Conservation (phyloP, 2,888 invertebrate species). For the Chymomyza caudatula region DNA sequence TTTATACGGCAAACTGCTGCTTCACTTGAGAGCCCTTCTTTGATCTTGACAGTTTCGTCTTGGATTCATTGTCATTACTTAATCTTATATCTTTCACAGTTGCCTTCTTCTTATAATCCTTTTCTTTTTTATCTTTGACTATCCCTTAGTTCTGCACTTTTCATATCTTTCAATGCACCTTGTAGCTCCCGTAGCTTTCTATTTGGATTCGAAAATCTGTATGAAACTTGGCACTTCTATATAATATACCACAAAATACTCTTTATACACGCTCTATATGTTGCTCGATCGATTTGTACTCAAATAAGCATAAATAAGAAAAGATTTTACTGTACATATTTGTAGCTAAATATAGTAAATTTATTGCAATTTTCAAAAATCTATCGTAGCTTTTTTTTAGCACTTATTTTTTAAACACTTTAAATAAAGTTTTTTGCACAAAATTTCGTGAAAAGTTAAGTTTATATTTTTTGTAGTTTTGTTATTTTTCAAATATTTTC, state of each 20-base stretch:
- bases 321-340: not conserved
- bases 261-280: not conserved
- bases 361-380: too few species aligned
- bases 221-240: not conserved
- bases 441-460: not conserved
- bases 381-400: too few species aligned
- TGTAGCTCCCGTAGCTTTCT: too few species aligned
- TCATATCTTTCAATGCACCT: not conserved
- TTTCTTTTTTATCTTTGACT: too few species aligned
- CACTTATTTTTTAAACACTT: not conserved
- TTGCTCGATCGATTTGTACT: not conserved
- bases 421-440: not conserved
- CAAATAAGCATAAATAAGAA: not conserved
- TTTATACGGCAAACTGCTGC: too few species aligned
- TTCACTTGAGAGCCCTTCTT: too few species aligned
- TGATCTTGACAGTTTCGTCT: too few species aligned
- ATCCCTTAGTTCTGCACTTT: not conserved
- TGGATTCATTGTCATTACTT: too few species aligned
- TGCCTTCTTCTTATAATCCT: not conserved
- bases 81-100: too few species aligned
- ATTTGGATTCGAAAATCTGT: too few species aligned
- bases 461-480: too few species aligned
- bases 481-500: too few species aligned
- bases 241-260: not conserved
- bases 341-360: not conserved